Conservation (phyloP, 2,797 vertebrate genomes). For the Chrosomus eos region DNA sequence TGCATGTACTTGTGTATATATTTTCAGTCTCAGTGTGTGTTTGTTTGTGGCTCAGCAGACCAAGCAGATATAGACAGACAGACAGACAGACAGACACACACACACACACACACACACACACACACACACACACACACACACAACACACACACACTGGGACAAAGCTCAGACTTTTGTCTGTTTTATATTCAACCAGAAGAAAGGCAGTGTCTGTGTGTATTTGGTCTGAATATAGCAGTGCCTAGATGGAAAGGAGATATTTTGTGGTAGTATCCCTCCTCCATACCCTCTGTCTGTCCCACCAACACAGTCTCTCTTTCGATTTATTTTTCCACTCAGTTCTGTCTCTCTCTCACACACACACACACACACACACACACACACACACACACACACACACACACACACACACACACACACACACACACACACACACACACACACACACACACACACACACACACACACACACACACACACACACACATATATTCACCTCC, state of each 20-base stretch:
- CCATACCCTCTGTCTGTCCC: constrained; percentile 36
- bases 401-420: constrained; percentile 15
- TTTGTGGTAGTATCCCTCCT: constrained; percentile 39
- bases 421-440: constrained; percentile 15
- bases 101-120: background rate
- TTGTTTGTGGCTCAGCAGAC: constrained; percentile 70
- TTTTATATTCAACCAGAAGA: constrained; percentile 62
- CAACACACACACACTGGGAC: no score
- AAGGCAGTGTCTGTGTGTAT: constrained; percentile 47
- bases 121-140: constrained; percentile 5
- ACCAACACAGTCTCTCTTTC: constrained; percentile 45
- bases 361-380: constrained; percentile 6
- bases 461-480: background rate
- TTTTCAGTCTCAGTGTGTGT: constrained; percentile 30
- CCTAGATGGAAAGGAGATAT: constrained; percentile 33
- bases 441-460: constrained; percentile 5
- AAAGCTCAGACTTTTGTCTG: constrained; percentile 54
- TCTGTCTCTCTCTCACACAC: constrained; percentile 32
- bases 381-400: constrained; percentile 15
- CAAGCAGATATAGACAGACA: constrained; percentile 54
- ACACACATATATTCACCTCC: constrained; percentile 39
- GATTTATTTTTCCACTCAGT: constrained; percentile 40
- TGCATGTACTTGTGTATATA: constrained; percentile 14
- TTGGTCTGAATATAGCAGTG: constrained; percentile 33
- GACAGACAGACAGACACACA: background rate